Conservation (phyloP, 35 echinoderm and acorn worm species). For the Strongylocentrotus purpuratus region DNA sequence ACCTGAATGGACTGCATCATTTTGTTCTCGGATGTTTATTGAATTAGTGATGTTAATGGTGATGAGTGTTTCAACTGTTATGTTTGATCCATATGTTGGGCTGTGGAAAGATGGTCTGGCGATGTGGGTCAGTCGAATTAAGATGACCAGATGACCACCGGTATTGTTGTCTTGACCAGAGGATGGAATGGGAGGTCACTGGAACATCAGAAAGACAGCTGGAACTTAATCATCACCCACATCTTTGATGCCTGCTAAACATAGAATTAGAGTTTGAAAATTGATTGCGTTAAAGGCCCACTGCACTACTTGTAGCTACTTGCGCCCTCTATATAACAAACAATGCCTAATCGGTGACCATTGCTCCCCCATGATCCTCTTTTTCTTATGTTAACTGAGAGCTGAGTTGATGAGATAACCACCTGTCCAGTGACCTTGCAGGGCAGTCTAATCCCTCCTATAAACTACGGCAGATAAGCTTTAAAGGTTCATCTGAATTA, state of each 20-base stretch:
- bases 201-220: not conserved
- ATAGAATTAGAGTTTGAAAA: not conserved
- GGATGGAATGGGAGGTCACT: not conserved
- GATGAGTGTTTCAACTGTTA: slow-evolving; percentile 2
- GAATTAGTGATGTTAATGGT: not conserved
- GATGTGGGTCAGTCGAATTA: not conserved
- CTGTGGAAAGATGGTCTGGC: not conserved
- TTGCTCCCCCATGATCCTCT: too few species aligned
- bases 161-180: not conserved
- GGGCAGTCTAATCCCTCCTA: too few species aligned
- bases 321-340: too few species aligned
- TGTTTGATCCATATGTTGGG: not conserved
- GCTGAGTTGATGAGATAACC: too few species aligned
- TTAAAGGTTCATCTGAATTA: too few species aligned
- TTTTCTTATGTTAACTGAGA: too few species aligned
- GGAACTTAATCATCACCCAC: not conserved
- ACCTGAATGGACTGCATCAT: not conserved
- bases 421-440: too few species aligned
- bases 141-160: not conserved
- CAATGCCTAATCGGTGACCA: too few species aligned
- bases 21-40: too few species aligned
- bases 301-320: too few species aligned
- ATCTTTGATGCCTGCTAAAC: not conserved
- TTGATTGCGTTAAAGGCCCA: not conserved
- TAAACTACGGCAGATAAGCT: too few species aligned